These are phyloP conservation scores for Melanotaenia duboulayi DNA, from an alignment of 2,113 vertebrate genomes.

Conservation along the genomic window DNA sequence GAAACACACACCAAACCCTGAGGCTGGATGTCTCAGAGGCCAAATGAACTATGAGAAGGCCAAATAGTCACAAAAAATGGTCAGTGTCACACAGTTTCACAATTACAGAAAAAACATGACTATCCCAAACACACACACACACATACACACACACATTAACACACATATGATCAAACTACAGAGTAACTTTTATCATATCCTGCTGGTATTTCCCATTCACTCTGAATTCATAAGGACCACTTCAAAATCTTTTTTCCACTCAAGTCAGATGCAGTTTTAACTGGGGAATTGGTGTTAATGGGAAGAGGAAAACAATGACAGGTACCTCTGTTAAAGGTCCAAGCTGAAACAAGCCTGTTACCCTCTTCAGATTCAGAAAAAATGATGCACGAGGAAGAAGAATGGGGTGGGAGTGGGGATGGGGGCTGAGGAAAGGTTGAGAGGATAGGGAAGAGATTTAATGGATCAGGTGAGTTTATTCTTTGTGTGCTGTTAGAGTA, in stretches of 20 bases:
- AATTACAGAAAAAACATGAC: slow-evolving; percentile 37
- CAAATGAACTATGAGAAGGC: slow-evolving; percentile 67
- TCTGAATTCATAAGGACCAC: slow-evolving; percentile 13
- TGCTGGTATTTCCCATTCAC: slow-evolving; percentile 3
- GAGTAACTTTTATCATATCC: background rate
- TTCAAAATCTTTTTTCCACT: background rate
- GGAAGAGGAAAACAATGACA: background rate
- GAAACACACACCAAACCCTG: slow-evolving; percentile 61
- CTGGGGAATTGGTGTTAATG: slow-evolving; percentile 30
- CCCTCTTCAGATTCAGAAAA: slow-evolving; percentile 43
- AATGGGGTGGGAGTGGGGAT: no score
- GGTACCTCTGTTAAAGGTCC: slow-evolving; percentile 23
- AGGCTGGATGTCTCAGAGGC: slow-evolving; percentile 37
- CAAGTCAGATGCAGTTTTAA: slow-evolving; percentile 21
- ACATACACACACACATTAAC: background rate
- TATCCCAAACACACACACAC: slow-evolving; percentile 1
- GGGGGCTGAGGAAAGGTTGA: slow-evolving; percentile 10
- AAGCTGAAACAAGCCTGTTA: slow-evolving; percentile 40
- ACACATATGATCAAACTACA: background rate
- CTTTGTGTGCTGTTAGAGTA: slow-evolving; percentile 19
- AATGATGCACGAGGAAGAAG: slow-evolving; percentile 1
- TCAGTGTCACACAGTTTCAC: slow-evolving; percentile 61
- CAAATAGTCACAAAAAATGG: slow-evolving; percentile 59
- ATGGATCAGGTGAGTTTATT: slow-evolving; percentile 38
- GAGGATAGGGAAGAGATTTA: slow-evolving; percentile 28